Conservation (phyloP, 2,113 vertebrate species). For the Stercorarius parasiticus region DNA sequence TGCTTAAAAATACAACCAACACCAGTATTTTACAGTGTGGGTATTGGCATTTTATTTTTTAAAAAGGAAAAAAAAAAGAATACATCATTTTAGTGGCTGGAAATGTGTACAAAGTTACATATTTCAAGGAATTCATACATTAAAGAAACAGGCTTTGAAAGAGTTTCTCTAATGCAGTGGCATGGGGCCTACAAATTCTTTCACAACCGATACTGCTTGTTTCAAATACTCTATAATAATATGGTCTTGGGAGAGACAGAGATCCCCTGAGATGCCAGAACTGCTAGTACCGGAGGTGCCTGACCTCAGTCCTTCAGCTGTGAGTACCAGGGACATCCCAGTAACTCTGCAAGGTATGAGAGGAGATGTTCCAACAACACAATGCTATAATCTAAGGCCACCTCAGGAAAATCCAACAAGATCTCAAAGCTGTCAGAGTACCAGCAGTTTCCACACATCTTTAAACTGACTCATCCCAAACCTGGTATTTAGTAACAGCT, state of each 20-base stretch:
- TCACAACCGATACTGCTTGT: background rate
- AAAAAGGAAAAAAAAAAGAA: background rate
- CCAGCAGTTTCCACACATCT: background rate
- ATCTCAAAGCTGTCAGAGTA: slow-evolving; percentile 1
- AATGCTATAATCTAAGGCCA: background rate
- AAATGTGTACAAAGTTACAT: slow-evolving; percentile 12
- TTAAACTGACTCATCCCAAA: slow-evolving; percentile 26
- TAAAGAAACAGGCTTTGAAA: slow-evolving; percentile 9
- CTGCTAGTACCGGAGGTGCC: background rate
- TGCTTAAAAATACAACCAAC: background rate
- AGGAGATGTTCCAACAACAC: background rate
- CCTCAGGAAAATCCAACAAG: background rate
- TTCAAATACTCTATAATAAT: background rate
- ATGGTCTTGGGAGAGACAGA: background rate
- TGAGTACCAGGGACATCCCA: background rate
- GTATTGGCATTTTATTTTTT: slow-evolving; percentile 27
- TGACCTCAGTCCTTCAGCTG: background rate
- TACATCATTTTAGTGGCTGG: background rate
- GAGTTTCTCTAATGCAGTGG: background rate
- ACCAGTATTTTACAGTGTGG: background rate
- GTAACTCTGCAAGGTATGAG: background rate
- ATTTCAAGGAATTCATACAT: background rate
- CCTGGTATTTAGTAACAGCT: slow-evolving; percentile 2
- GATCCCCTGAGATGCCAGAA: slow-evolving; percentile 17
- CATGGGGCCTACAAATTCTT: background rate